Evolutionary conservation across 2,113 vertebrate genomes (phyloP), one percentile per base, ranked within the genome.

Genomic region (Ochotona curzoniae): DNA sequence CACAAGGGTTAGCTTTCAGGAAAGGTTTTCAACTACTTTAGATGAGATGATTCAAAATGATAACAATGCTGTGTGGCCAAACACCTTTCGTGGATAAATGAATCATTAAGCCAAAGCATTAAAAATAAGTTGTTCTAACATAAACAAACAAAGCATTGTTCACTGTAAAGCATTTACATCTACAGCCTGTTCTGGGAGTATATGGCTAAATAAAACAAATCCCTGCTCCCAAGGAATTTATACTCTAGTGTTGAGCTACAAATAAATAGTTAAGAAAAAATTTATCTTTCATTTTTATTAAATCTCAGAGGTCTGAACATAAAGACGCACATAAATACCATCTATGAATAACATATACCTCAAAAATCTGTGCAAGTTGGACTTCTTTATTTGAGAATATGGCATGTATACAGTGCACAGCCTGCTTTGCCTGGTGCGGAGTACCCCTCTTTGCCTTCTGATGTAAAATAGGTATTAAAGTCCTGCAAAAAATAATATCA

Each of bases 331-430:
- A 78, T 25, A 85, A 87, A 86, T 12, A 83, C 2, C 93, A 23
- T 11, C 44, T 74, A 79, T 84, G 18, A 35, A 75, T 83, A 85
- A 82, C 35, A 95, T 93, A 83, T 98, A 99, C 99, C 99, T 99
- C 99, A 98, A 99, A 99, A 86, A 99, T 99, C 98, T 99, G 99
- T 83, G 99, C 99, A 97, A 99, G 98, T 5, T 99, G 99, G 94
- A 99, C 99, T 98, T 99, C 99, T 97, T 99, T 99, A 97, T 99
- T 99, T 96, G 99, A 99, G 97, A 99, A 99, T 97, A 99, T 99
- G 93, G 99, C 99, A 88, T 99, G 99, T 98, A 99, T 99, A 97
- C 99, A 99, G 97, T 99, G 99, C 90, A 99, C 99, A 10, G 99
- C 99, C 97, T 99, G 99, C 95, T 99, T 99, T 97, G 99, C 99